These are phyloP conservation scores for Epirrita christyi DNA, from an alignment of 2,888 invertebrate genomes.

Conservation along the genomic window DNA sequence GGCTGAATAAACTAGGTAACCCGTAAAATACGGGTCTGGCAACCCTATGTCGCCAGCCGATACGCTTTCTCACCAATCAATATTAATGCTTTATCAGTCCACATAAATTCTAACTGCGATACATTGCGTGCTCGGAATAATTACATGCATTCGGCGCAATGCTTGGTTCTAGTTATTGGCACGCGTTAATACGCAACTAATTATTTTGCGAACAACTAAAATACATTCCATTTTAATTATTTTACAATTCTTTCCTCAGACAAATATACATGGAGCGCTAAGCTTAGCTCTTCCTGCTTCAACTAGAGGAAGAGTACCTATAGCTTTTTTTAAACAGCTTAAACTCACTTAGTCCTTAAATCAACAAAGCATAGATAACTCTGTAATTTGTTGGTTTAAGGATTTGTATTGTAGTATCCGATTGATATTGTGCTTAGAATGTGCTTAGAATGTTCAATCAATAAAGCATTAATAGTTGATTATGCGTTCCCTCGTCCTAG, in stretches of 20 bases:
- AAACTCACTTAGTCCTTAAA: too few species aligned
- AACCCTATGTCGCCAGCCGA: slow-evolving; percentile 1
- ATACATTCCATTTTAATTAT: slow-evolving; percentile 7
- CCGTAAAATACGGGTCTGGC: slow-evolving; percentile 13
- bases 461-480: slow-evolving; percentile 61
- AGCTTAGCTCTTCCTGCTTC: too few species aligned
- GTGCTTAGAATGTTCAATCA: slow-evolving; percentile 9
- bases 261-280: too few species aligned
- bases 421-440: too few species aligned
- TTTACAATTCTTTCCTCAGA: too few species aligned
- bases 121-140: slow-evolving; percentile 27
- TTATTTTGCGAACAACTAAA: slow-evolving; percentile 17
- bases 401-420: too few species aligned
- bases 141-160: slow-evolving; percentile 20
- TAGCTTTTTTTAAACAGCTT: too few species aligned
- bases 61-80: slow-evolving; percentile 41
- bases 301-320: too few species aligned
- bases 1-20: neutral
- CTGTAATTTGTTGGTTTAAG: too few species aligned
- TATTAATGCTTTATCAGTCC: slow-evolving; percentile 46
- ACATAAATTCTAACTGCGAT: slow-evolving; percentile 17
- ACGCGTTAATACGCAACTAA: slow-evolving; percentile 21
- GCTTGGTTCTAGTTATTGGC: slow-evolving; percentile 15
- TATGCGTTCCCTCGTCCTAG: slow-evolving; percentile 65
- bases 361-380: too few species aligned